These are phyloP conservation scores for Chironomus striatipennis DNA, from an alignment of 1,140 invertebrate species.

Conservation along the genomic window DNA sequence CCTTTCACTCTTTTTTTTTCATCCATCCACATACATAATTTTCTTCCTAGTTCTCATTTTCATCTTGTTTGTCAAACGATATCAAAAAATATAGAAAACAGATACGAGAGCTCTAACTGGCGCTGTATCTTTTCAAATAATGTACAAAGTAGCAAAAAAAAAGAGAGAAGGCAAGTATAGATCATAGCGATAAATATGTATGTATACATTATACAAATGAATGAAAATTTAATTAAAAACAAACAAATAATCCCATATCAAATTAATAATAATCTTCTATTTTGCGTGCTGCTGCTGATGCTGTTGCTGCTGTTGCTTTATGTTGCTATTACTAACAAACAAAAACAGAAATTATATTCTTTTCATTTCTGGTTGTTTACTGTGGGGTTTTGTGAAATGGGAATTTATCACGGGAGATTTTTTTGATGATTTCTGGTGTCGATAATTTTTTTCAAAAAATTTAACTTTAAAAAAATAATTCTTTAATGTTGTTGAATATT, in stretches of 20 bases:
- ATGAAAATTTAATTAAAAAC: constrained; percentile 22
- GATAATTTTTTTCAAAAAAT: too few relatives aligned
- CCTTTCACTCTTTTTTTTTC: not conserved
- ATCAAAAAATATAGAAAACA: not conserved
- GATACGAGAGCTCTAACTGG: too few relatives aligned
- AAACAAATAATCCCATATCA: constrained; percentile 22
- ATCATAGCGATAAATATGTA: not conserved
- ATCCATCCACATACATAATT: not conserved
- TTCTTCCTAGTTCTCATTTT: not conserved
- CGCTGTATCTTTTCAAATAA: not conserved
- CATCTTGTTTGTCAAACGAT: not conserved
- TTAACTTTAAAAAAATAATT: too few relatives aligned
- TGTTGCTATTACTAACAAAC: not conserved
- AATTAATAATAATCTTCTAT: constrained; percentile 22
- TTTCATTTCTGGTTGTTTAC: not conserved
- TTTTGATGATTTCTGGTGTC: too few relatives aligned
- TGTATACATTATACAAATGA: not conserved
- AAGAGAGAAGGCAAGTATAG: not conserved
- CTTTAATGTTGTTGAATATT: too few relatives aligned
- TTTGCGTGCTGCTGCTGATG: not conserved
- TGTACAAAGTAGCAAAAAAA: not conserved
- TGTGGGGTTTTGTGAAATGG: not conserved
- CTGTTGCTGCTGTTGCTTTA: not conserved
- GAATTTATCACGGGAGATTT: too few relatives aligned
- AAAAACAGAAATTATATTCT: not conserved